phyloP scores from a whole-genome alignment of 2,113 vertebrate species.

The Megatriorchis doriae region DNA sequence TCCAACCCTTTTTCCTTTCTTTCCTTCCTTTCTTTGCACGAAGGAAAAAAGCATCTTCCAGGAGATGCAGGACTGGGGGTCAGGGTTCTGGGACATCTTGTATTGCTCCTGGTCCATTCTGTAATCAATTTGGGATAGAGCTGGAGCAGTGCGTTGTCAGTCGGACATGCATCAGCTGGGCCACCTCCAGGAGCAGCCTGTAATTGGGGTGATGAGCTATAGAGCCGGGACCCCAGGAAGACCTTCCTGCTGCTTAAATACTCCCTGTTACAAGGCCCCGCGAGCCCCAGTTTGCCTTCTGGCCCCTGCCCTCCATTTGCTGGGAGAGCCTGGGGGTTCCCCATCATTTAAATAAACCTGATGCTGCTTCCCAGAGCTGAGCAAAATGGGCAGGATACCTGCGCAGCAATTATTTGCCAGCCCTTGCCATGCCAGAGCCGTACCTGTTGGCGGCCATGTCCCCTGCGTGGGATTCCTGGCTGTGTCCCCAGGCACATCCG shows the following conservation, averaged over 20 bases:
- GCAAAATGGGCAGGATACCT: neutral
- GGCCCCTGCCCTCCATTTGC: neutral
- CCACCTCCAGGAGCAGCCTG: neutral
- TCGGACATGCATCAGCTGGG: fast-evolving
- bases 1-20: neutral
- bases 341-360: neutral
- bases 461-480: neutral
- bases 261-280: fast-evolving
- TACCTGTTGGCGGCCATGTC: neutral
- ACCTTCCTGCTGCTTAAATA: neutral
- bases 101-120: neutral
- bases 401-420: neutral
- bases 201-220: neutral
- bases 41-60: neutral
- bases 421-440: neutral
- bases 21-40: neutral
- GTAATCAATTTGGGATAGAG: neutral
- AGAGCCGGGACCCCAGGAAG: fast-evolving
- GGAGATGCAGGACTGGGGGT: neutral
- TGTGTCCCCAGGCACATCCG: neutral
- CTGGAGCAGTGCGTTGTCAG: neutral
- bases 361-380: neutral
- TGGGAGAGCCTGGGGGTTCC: neutral
- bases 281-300: neutral
- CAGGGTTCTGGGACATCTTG: neutral